phyloP scores from a whole-genome alignment of 1,140 invertebrate genomes.

The Philopotamus ludificatus region DNA sequence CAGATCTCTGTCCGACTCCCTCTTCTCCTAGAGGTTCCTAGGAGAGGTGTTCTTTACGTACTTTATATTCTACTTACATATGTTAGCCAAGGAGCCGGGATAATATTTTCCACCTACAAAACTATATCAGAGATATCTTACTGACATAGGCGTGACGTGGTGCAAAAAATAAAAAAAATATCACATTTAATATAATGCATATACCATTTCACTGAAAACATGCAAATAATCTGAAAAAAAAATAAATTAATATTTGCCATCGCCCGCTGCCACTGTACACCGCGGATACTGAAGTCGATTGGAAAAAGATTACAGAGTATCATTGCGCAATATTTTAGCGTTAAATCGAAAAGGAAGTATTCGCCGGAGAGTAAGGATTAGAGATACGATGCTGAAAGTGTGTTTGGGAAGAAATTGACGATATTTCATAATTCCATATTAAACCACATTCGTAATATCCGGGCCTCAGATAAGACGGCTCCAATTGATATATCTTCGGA shows the following conservation, averaged over 20 bases:
- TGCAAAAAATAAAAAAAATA: neutral
- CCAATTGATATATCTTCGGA: neutral
- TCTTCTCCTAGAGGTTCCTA: neutral
- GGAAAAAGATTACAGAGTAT: conserved; percentile 41
- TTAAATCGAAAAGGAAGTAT: conserved; percentile 36
- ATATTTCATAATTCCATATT: conserved; percentile 6
- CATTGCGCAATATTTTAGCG: conserved; percentile 38
- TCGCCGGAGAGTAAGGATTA: conserved; percentile 34
- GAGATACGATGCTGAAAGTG: conserved; percentile 6
- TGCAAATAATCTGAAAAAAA: neutral
- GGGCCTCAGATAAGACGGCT: neutral
- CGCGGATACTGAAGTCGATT: conserved; percentile 32
- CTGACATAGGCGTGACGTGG: conserved; percentile 9
- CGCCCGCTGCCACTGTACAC: neutral
- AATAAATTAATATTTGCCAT: neutral
- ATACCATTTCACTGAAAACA: neutral
- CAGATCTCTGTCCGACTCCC: neutral
- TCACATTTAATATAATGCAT: neutral
- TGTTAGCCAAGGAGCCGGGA: conserved; percentile 20
- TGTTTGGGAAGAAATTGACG: conserved; percentile 7
- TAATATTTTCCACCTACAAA: conserved; percentile 38
- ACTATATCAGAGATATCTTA: conserved; percentile 28
- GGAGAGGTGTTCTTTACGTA: neutral
- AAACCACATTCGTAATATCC: neutral
- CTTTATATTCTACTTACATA: conserved; percentile 18